Base-by-base conservation (phyloP, 2,888 invertebrate genomes). In the Hirtodrosophila confusa region DNA sequence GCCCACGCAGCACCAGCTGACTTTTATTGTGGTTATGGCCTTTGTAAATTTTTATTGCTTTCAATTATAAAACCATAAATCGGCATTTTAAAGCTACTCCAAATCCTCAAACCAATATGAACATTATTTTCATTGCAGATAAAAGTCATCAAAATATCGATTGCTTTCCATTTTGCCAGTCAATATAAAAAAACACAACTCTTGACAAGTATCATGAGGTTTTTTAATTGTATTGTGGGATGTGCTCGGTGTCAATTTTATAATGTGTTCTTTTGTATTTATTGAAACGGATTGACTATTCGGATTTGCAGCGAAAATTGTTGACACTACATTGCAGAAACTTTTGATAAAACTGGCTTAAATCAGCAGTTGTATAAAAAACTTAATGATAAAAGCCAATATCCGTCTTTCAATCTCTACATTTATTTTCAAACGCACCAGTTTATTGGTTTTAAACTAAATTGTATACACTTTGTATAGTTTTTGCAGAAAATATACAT, bases 21-120 rank as follows among this genome's bases (percentile, higher is more conserved):
- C 17, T 33, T 36, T 41, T 45, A 64, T 66, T 50, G 48, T 54
- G 55, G 23, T 57, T 58, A 40, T 37, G 33, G 35, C 55, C 39
- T 23, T 47, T 47, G 37, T 54, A 51, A 51, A 49, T 57, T 73
- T 80, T 86, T 80, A 88, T 85, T 84, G 74, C 74, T 63, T 77
- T 84, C 82, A 85, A 85, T 85, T 88, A 85, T 73, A 84, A 86
- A 78, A 57, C 82, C 62, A 84, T 85, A 78, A 86, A 86, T 78
- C 69, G 68, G 55, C 55, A 64, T 72, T 88, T 78, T 72, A 72
- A 75, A 17, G 71, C 64, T 62, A 17, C 35, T 29, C 43, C 45
- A 56, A 72, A 53, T 39, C 54, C 33, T 41, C 35, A 45, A 39
- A 27, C 27, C 31, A 24, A 57, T 40, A 60, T 43, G 36, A 61